Evolutionary conservation across 2,113 vertebrate genomes (phyloP).

Genomic region (Coturnix japonica): DNA sequence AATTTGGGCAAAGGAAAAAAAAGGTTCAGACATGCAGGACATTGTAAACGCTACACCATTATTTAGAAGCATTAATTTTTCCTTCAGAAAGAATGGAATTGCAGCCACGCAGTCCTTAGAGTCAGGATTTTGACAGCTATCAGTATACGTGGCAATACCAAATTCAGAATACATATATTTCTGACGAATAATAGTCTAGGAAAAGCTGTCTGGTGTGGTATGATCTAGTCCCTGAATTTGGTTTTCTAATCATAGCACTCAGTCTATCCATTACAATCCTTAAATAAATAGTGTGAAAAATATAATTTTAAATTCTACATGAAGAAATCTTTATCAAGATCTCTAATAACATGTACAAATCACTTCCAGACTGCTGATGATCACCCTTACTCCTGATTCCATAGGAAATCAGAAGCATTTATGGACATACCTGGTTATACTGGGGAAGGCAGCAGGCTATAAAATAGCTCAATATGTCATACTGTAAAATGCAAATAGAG

Average conservation of each 20-base stretch:
- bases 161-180: background rate
- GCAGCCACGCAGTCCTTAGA: background rate
- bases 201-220: background rate
- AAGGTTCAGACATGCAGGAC: background rate
- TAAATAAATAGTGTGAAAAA: conserved; percentile 12
- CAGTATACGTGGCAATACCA: background rate
- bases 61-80: background rate
- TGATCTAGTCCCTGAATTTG: background rate
- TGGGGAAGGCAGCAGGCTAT: background rate
- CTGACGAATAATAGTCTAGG: background rate
- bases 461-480: background rate
- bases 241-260: background rate
- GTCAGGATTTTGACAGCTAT: background rate
- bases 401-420: background rate
- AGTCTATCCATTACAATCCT: background rate
- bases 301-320: conserved; percentile 11
- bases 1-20: background rate
- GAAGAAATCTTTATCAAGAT: conserved; percentile 3
- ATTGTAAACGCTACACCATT: background rate
- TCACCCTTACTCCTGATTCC: background rate
- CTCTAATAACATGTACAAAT: background rate
- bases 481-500: background rate
- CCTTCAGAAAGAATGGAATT: background rate
- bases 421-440: background rate
- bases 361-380: background rate